A percentile compares a stretch with the other conserved stretches of the same genome.
phyloP scores from a whole-genome alignment of 2,888 invertebrate genomes.

The Linnaemya tessellans region DNA sequence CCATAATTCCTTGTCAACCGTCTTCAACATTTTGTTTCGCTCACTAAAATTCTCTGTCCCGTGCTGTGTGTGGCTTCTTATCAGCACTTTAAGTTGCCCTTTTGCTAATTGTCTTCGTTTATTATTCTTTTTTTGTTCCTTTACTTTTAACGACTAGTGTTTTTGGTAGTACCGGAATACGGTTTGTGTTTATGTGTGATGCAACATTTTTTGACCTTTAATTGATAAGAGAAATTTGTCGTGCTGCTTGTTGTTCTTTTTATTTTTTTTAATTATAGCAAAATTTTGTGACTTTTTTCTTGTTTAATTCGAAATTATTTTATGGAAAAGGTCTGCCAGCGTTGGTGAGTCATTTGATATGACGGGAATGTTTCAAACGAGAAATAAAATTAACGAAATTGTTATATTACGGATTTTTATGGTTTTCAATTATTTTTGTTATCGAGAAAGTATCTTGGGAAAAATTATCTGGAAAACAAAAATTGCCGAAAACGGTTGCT shows the following conservation, averaged over 20 bases:
- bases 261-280: conserved; percentile 29
- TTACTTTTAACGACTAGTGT: conserved; percentile 13
- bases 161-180: conserved; percentile 37
- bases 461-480: too few relatives aligned
- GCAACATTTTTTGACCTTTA: conserved; percentile 69
- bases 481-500: too few relatives aligned
- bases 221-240: conserved; percentile 70
- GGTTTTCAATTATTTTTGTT: conserved; percentile 4
- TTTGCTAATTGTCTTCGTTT: conserved; percentile 64
- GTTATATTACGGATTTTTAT: not conserved
- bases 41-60: conserved; percentile 49
- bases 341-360: conserved; percentile 38
- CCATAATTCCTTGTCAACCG: not conserved
- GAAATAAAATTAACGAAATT: not conserved
- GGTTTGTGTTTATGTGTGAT: conserved; percentile 35
- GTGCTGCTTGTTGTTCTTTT: conserved; percentile 63
- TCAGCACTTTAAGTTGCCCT: conserved; percentile 70
- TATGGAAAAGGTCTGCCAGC: conserved; percentile 15
- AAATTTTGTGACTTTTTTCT: conserved; percentile 7
- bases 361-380: not conserved
- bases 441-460: not conserved
- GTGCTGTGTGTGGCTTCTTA: conserved; percentile 70
- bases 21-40: not conserved
- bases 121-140: conserved; percentile 39
- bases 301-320: conserved; percentile 49